A percentile compares a stretch with the other conserved stretches of the same genome.
Evolutionary conservation across 2,113 vertebrate genomes (phyloP).

Genomic region (Oplegnathus fasciatus): DNA sequence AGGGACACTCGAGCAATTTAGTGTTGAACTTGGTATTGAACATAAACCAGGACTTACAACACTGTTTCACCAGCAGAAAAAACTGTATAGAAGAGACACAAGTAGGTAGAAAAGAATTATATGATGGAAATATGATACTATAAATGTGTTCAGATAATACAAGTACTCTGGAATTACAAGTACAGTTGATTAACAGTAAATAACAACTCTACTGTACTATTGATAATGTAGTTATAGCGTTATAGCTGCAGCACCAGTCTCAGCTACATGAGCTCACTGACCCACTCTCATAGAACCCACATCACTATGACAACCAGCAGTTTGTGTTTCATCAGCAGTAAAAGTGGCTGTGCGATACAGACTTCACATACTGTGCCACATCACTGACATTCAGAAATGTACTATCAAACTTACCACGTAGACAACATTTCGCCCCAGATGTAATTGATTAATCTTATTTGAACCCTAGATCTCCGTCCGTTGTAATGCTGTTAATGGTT

Average conservation of each 20-base stretch:
- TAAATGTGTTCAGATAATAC: no score
- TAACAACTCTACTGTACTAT: no score
- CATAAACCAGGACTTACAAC: no score
- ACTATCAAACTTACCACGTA: neutral
- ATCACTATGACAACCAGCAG: constrained; percentile 44
- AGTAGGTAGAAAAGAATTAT: no score
- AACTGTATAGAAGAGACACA: no score
- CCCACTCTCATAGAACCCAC: neutral
- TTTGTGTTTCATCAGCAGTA: neutral
- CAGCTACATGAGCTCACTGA: neutral
- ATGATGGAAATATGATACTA: no score
- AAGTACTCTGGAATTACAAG: no score
- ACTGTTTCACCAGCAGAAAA: no score
- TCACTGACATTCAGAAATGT: constrained; percentile 8
- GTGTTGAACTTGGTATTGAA: no score
- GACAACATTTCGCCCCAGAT: constrained; percentile 18
- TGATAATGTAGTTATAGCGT: neutral
- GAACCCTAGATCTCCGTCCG: neutral
- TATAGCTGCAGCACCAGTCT: no score
- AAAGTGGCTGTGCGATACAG: neutral
- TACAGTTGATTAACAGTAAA: no score
- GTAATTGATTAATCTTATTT: constrained; percentile 44
- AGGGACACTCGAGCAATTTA: no score
- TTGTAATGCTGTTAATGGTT: constrained; percentile 22
- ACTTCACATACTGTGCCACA: neutral